phyloP scores from a whole-genome alignment of 2,797 vertebrate species.

The Chloroceryle amazona region DNA sequence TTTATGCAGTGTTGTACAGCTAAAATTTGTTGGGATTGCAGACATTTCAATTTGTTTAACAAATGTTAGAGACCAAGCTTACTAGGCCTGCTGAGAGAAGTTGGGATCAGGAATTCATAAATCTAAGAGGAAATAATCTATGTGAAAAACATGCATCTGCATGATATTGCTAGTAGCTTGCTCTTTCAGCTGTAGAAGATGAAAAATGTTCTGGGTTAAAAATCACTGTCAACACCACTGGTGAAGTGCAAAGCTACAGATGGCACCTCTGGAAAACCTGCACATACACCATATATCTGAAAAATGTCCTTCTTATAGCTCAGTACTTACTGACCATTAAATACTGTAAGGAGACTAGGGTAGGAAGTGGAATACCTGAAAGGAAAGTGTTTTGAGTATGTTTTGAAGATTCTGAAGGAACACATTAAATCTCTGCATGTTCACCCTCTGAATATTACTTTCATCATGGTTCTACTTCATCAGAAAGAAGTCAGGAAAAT shows the following conservation, averaged over 20 bases:
- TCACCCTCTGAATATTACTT: background rate
- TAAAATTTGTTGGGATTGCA: background rate
- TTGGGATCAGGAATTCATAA: background rate
- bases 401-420: background rate
- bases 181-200: background rate
- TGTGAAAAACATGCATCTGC: background rate
- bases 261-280: background rate
- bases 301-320: background rate
- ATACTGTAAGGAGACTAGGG: background rate
- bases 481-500: slow-evolving; percentile 6
- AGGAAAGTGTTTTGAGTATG: background rate
- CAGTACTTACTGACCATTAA: background rate
- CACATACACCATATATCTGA: background rate
- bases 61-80: background rate
- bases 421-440: background rate
- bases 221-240: background rate
- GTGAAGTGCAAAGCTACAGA: background rate
- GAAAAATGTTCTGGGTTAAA: background rate
- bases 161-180: background rate
- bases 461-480: background rate
- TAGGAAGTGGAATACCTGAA: background rate
- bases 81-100: background rate
- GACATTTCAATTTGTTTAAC: background rate
- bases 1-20: background rate
- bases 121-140: background rate